Base-by-base conservation (phyloP, 1,140 invertebrate species). In the Halesus radiatus region DNA sequence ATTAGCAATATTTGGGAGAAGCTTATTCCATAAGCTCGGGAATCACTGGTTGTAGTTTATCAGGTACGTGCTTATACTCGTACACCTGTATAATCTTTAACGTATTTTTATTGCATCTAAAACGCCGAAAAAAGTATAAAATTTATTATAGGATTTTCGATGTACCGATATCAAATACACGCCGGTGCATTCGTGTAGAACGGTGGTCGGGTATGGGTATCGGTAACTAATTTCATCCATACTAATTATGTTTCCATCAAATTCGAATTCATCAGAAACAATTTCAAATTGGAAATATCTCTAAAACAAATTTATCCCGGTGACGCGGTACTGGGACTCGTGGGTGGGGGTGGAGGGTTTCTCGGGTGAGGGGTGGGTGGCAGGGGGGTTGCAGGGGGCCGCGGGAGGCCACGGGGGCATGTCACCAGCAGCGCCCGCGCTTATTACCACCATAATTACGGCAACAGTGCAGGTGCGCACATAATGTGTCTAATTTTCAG, bases 401-500 rank as follows among this genome's bases (percentile, higher is more conserved):
- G 52, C 5, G n/a, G 52, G 29, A 18, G 53, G 79, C 29, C 16
- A 50, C 50, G 64, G 50, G 45, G 16, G 22, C 80, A 37, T 68
- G 80, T 81, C 80, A 81, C 5, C 76, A 74, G 23, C 78, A 76
- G 78, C 80, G 56, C 74, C 75, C 37, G 50, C 80, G 76, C 77
- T 82, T 75, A 79, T 80, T 82, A 78, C 79, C 81, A 60, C 79
- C 75, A 76, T 80, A 80, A 83, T 83, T 80, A 76, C 78, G 64
- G 76, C 81, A 77, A 74, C 81, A 79, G 72, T 58, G 76, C 78
- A 79, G 70, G 70, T 79, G 70, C 64, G 52, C 76, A 50, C 32
- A 80, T 83, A 83, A 83, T 83, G 81, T 74, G 76, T 80, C 79
- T 83, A 80, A 83, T 83, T 83, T 83, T 83, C 76, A 83, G 79